These are phyloP conservation scores for Chrysopilus asiliformis DNA, from an alignment of 2,888 invertebrate genomes.

Conservation along the genomic window DNA sequence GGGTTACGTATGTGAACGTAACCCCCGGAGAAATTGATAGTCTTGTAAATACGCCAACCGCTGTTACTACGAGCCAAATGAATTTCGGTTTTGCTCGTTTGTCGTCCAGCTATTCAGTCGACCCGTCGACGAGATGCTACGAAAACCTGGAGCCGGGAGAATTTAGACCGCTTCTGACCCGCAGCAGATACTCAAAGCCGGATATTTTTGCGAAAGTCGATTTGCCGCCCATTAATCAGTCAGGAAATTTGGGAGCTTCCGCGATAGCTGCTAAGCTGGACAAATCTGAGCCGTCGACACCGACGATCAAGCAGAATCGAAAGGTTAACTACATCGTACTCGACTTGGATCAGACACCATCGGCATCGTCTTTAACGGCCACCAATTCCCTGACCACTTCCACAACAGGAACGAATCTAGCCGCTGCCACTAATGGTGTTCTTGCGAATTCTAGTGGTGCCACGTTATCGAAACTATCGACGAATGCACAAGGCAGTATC, in stretches of 20 bases:
- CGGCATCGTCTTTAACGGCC: conserved; percentile 7
- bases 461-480: conserved; percentile 1
- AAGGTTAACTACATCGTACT: conserved; percentile 33
- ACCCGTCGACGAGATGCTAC: conserved; percentile 16
- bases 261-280: conserved; percentile 6
- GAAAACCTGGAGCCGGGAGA: conserved; percentile 19
- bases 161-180: conserved; percentile 11
- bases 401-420: conserved; percentile 1
- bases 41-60: conserved; percentile 8
- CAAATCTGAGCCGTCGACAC: conserved; percentile 18
- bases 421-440: not conserved
- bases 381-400: conserved; percentile 1
- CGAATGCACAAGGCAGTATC: not conserved
- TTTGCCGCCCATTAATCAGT: conserved; percentile 7
- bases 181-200: conserved; percentile 16
- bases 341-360: conserved; percentile 29
- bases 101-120: conserved; percentile 9
- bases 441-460: not conserved
- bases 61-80: conserved; percentile 5
- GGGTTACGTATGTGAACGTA: conserved; percentile 39
- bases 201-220: conserved; percentile 18
- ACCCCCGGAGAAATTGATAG: conserved; percentile 27
- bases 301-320: conserved; percentile 10
- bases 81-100: conserved; percentile 11
- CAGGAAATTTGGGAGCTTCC: not conserved